These are phyloP conservation scores for Cichlasoma orientale DNA, from an alignment of 2,797 vertebrate species.

Conservation along the genomic window DNA sequence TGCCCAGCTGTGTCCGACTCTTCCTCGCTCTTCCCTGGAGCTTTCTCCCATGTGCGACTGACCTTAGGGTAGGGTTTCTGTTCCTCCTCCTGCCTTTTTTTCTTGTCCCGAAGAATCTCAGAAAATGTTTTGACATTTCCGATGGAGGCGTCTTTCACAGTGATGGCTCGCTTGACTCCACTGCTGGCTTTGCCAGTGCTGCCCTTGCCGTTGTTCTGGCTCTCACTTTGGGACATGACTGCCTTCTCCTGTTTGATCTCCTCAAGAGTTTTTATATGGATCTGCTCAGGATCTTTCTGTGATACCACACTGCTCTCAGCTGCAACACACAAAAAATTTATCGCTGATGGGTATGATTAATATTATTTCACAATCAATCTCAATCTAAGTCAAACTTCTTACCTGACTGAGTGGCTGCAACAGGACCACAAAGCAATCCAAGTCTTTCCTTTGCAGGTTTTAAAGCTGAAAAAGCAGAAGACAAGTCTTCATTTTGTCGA, in stretches of 20 bases:
- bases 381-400: background rate
- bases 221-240: slow-evolving; percentile 66
- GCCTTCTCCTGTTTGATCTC: slow-evolving; percentile 92
- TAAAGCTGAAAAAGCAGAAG: slow-evolving; percentile 66
- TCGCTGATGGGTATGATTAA: background rate
- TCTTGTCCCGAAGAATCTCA: slow-evolving; percentile 85
- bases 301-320: slow-evolving; percentile 37
- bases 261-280: slow-evolving; percentile 91
- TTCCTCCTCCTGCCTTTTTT: slow-evolving; percentile 72
- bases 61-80: slow-evolving; percentile 11
- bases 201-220: slow-evolving; percentile 19
- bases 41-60: slow-evolving; percentile 6
- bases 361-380: background rate
- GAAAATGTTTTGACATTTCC: slow-evolving; percentile 78
- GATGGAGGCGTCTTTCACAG: slow-evolving; percentile 37
- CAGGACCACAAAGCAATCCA: slow-evolving; percentile 70
- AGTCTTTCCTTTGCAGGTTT: slow-evolving; percentile 87
- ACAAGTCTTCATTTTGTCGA: background rate
- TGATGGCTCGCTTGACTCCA: slow-evolving; percentile 54
- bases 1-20: background rate
- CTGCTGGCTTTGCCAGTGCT: slow-evolving; percentile 11
- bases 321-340: background rate
- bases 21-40: slow-evolving; percentile 2
- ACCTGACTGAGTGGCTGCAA: slow-evolving; percentile 72
- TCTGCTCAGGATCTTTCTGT: slow-evolving; percentile 74